phyloP scores from a whole-genome alignment of 2,113 vertebrate species.

The Eretmochelys imbricata region DNA sequence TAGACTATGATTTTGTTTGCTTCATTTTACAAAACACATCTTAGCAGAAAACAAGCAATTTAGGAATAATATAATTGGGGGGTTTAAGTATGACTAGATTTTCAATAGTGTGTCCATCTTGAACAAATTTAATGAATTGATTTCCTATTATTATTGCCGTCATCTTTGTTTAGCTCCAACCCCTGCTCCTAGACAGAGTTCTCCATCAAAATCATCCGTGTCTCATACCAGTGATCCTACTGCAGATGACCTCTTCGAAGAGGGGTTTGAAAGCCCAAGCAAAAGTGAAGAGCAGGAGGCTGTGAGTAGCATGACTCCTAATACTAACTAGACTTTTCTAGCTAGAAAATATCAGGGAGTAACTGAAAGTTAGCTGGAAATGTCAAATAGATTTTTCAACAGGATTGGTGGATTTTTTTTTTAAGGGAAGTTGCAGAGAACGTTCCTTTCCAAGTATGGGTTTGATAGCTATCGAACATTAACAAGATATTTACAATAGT shows the following conservation, averaged over 20 bases:
- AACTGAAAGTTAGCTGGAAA: neutral
- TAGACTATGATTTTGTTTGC: neutral
- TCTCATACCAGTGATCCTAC: slow-evolving; percentile 93
- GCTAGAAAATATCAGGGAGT: neutral
- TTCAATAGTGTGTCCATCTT: neutral
- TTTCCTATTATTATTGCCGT: slow-evolving; percentile 40
- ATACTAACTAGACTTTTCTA: neutral
- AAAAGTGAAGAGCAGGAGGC: slow-evolving; percentile 95
- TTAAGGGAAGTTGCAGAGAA: neutral
- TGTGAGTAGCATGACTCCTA: slow-evolving; percentile 84
- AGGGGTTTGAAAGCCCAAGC: slow-evolving; percentile 95
- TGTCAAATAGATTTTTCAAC: neutral
- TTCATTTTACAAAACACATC: neutral
- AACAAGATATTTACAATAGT: neutral
- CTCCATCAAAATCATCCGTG: slow-evolving; percentile 94
- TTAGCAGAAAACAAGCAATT: neutral
- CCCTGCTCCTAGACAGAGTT: slow-evolving; percentile 93
- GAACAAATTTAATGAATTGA: neutral
- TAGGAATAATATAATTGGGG: neutral
- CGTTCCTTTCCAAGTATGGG: neutral
- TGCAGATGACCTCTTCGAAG: slow-evolving; percentile 94
- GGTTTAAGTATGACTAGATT: neutral
- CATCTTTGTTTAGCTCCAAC: slow-evolving; percentile 87
- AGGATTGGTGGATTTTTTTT: neutral
- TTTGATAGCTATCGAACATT: neutral